Evolutionary conservation across 2,797 vertebrate genomes (phyloP).

Genomic region (Dicrostonyx torquatus): DNA sequence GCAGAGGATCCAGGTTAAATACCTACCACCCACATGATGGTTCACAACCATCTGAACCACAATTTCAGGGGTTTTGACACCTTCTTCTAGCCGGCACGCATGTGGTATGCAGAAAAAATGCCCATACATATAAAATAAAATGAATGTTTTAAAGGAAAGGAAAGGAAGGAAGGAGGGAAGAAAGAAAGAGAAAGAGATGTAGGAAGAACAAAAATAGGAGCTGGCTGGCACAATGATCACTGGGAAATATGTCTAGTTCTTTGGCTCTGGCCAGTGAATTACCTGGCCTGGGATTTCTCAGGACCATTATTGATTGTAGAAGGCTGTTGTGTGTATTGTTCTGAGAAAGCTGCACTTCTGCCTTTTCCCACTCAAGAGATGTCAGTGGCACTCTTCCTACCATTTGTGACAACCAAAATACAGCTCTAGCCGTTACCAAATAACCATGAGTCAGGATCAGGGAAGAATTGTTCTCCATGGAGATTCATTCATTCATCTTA

Average conservation of each 20-base stretch:
- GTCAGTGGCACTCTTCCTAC: not conserved
- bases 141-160: not conserved
- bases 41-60: not conserved
- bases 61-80: not conserved
- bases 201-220: not conserved
- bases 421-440: not conserved
- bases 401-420: not conserved
- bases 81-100: not conserved
- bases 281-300: slow-evolving; percentile 1
- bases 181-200: not conserved
- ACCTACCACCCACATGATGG: not conserved
- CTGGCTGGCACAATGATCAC: not conserved
- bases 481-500: not conserved
- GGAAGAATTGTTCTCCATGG: not conserved
- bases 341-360: not conserved
- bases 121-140: not conserved
- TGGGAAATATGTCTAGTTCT: not conserved
- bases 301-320: not conserved
- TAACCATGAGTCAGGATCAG: not conserved
- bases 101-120: not conserved
- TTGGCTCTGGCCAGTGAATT: not conserved
- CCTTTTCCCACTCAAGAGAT: not conserved
- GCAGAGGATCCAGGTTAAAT: not conserved
- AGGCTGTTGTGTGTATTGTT: not conserved
- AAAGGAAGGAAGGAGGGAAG: not conserved